phyloP scores from a whole-genome alignment of 2,888 invertebrate genomes.

The Orchesella flavescens region DNA sequence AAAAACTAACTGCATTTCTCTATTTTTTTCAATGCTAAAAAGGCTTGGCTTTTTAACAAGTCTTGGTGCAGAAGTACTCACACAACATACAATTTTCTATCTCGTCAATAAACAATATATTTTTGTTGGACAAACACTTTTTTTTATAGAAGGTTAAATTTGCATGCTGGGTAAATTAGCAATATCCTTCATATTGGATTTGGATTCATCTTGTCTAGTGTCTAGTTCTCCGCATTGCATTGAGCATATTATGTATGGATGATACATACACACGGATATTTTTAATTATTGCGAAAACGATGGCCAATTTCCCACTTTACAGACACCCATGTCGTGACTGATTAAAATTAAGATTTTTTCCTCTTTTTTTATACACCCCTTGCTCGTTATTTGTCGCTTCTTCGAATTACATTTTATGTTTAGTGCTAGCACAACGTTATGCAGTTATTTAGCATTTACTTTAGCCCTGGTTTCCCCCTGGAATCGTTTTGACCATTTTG shows the following conservation, averaged over 20 bases:
- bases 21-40: not conserved
- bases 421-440: not conserved
- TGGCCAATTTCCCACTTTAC: constrained; percentile 22
- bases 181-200: not conserved
- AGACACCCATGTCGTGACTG: constrained; percentile 44
- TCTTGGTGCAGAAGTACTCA: not conserved
- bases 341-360: constrained; percentile 45
- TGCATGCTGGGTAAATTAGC: not conserved
- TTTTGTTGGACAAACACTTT: not conserved
- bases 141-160: not conserved
- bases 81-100: not conserved
- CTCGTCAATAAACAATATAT: constrained; percentile 10
- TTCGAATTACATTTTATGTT: not conserved
- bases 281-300: not conserved
- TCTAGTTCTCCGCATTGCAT: not conserved
- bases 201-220: not conserved
- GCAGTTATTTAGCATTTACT: not conserved
- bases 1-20: not conserved
- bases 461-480: constrained; percentile 11
- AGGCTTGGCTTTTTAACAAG: constrained; percentile 6
- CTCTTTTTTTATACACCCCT: constrained; percentile 1
- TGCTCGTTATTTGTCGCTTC: not conserved
- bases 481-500: constrained; percentile 6
- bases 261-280: not conserved
- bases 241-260: not conserved